A percentile compares a stretch with the other conserved stretches of the same genome.
These are phyloP conservation scores for Otus sunia DNA, from an alignment of 2,113 vertebrate species.

Conservation along the genomic window DNA sequence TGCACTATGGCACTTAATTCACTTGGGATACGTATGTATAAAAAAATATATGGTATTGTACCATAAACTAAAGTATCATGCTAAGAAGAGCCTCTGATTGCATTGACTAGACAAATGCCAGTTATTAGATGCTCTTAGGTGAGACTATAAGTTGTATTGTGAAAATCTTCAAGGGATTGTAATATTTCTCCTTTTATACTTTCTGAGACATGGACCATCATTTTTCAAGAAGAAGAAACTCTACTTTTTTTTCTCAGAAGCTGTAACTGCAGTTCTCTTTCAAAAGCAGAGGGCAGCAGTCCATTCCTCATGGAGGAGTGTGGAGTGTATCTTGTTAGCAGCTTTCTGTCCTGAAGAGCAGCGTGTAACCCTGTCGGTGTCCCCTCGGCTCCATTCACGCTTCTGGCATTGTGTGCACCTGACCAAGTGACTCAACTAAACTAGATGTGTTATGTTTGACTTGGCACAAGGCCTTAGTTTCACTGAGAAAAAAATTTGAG, in stretches of 20 bases:
- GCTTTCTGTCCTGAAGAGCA: background rate
- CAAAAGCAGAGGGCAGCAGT: background rate
- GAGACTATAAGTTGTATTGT: background rate
- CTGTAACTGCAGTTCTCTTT: background rate
- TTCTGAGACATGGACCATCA: background rate
- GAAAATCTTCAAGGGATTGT: background rate
- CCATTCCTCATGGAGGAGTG: background rate
- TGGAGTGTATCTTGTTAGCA: background rate
- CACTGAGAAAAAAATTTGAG: background rate
- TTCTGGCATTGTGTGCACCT: background rate
- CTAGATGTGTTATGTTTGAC: background rate
- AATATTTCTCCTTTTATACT: background rate
- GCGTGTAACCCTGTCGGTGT: background rate
- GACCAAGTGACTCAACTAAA: background rate
- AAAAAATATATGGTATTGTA: background rate
- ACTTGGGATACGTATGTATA: background rate
- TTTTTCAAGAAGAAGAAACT: background rate
- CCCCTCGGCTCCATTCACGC: background rate
- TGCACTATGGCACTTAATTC: background rate
- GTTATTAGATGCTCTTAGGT: background rate
- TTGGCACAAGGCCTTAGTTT: background rate
- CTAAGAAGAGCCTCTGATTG: background rate
- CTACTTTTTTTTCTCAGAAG: background rate
- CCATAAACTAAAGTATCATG: background rate
- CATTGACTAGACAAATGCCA: background rate